phyloP scores from a whole-genome alignment of 2,888 invertebrate species.

The Polyommatus icarus region DNA sequence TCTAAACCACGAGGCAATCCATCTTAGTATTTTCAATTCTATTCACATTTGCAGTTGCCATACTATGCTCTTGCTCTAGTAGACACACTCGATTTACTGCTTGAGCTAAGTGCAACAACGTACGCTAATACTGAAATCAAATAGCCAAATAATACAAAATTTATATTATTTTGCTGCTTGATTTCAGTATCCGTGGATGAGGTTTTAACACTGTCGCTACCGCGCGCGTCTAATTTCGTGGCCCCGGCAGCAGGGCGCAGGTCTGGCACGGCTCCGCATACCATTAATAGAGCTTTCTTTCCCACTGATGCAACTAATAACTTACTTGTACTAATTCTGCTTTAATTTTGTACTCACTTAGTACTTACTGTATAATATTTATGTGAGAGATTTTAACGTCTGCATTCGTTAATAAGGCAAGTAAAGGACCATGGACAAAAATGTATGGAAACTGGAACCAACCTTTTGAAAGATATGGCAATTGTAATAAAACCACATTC shows the following conservation, averaged over 20 bases:
- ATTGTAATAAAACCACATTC: no score
- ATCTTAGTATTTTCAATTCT: no score
- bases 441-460: background rate
- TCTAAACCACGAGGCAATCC: no score
- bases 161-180: no score
- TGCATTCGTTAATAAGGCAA: background rate
- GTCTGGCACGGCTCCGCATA: constrained; percentile 50
- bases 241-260: constrained; percentile 30
- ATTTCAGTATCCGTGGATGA: no score
- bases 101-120: no score
- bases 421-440: background rate
- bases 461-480: no score
- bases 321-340: constrained; percentile 47
- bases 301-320: constrained; percentile 55
- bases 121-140: no score
- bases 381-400: background rate
- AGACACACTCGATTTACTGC: no score
- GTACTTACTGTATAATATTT: background rate
- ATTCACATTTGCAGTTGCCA: no score
- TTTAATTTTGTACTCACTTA: constrained; percentile 12
- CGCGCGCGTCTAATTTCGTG: background rate
- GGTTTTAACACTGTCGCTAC: background rate
- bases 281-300: constrained; percentile 72
- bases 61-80: no score
- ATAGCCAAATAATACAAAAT: no score